Evolutionary conservation across 2,888 invertebrate species (phyloP).

Genomic region (Tanytarsus gracilentus): DNA sequence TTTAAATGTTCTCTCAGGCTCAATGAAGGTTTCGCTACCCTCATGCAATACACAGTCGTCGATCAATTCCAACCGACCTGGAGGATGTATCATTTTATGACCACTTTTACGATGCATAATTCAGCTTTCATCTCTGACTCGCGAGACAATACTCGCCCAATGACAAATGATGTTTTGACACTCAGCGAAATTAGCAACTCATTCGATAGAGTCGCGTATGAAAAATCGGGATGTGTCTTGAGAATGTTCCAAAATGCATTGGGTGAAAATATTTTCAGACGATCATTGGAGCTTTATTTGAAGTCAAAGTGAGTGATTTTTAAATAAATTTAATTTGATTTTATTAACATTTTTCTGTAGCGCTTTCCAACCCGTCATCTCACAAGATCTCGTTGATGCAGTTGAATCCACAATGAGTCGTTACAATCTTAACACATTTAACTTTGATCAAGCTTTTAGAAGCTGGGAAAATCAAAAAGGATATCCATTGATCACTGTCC

Average conservation of each 20-base stretch:
- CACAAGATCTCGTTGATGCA: neutral
- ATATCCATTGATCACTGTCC: neutral
- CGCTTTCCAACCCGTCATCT: neutral
- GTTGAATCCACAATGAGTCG: neutral
- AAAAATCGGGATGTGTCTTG: conserved; percentile 7
- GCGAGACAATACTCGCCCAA: neutral
- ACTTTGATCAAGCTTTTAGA: neutral
- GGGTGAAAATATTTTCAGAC: conserved; percentile 8
- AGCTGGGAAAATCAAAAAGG: neutral
- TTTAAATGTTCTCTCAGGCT: neutral
- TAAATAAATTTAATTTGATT: neutral
- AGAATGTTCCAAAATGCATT: conserved; percentile 23
- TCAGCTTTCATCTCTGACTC: conserved; percentile 2
- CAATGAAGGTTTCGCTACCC: conserved; percentile 24
- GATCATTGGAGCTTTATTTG: too few relatives aligned
- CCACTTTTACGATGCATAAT: neutral
- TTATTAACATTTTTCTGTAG: neutral
- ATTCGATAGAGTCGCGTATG: conserved; percentile 18
- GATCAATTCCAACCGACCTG: conserved; percentile 1
- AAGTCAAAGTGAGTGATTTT: neutral
- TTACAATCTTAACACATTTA: neutral
- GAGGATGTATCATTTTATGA: neutral
- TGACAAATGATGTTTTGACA: conserved; percentile 12
- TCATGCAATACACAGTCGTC: neutral
- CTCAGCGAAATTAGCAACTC: neutral